phyloP scores from a whole-genome alignment of 2,797 vertebrate species.

The Dendrocincla tyrannina region DNA sequence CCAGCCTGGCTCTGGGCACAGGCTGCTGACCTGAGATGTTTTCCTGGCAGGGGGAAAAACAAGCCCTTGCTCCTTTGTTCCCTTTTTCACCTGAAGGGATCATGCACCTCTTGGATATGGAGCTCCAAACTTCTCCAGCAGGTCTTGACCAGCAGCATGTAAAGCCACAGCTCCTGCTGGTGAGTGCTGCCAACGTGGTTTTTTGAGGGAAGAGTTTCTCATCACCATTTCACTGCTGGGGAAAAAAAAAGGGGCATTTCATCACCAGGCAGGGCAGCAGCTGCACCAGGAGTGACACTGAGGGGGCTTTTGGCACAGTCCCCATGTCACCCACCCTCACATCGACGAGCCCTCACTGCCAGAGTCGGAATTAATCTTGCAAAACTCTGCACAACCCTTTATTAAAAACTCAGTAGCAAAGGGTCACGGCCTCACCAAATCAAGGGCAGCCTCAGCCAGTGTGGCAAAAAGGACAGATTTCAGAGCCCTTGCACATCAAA shows the following conservation, averaged over 20 bases:
- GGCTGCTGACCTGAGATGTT: background rate
- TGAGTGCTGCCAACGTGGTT: background rate
- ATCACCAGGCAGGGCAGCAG: background rate
- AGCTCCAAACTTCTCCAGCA: background rate
- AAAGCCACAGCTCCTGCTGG: background rate
- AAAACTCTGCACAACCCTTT: background rate
- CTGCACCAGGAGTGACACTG: background rate
- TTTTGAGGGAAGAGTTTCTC: background rate
- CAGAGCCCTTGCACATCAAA: background rate
- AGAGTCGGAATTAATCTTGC: background rate
- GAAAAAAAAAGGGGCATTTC: no score
- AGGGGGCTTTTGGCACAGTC: background rate
- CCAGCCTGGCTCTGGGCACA: background rate
- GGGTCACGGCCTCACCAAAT: accelerated
- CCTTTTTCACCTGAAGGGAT: background rate
- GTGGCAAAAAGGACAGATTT: background rate
- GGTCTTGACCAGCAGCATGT: background rate
- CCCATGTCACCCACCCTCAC: accelerated
- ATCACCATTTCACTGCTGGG: background rate
- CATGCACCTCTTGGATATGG: background rate
- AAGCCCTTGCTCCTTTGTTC: slow-evolving; percentile 6
- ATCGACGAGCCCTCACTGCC: accelerated
- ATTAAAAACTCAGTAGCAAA: background rate
- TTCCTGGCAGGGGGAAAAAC: background rate
- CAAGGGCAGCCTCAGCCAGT: background rate